Conservation (phyloP, 92 coral and sea anemone genomes). For the Palythoa grandiflora region DNA sequence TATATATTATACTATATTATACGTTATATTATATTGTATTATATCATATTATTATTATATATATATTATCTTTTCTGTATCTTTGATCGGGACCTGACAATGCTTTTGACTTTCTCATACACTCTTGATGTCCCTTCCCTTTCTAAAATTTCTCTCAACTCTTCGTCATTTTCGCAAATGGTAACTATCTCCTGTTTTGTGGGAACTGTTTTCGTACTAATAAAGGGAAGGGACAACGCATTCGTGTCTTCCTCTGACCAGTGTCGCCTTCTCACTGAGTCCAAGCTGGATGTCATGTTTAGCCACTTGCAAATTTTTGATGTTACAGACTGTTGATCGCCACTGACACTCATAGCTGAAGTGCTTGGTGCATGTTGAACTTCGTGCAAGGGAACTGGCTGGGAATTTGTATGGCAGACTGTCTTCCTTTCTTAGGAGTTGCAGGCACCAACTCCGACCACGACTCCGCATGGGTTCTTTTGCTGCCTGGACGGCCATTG, state of each 20-base stretch:
- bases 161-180: not conserved
- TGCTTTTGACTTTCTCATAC: not conserved
- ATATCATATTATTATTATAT: not conserved
- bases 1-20: not conserved
- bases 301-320: not conserved
- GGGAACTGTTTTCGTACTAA: not conserved
- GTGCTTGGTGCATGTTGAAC: conserved; percentile 10
- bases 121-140: not conserved
- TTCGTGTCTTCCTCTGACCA: conserved; percentile 4
- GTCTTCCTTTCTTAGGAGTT: conserved; percentile 8
- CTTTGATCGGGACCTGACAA: not conserved
- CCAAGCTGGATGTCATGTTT: not conserved
- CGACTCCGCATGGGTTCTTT: not conserved
- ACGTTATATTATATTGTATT: not conserved
- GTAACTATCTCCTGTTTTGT: not conserved
- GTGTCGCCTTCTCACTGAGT: conserved; percentile 3
- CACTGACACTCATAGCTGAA: not conserved
- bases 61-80: not conserved
- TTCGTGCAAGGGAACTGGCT: conserved; percentile 11
- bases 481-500: not conserved
- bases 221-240: not conserved
- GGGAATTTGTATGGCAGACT: conserved; percentile 8
- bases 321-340: not conserved
- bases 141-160: not conserved
- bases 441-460: not conserved